These are phyloP conservation scores for Lepidocolaptes lacrymiger DNA, from an alignment of 2,797 vertebrate species.

Conservation along the genomic window DNA sequence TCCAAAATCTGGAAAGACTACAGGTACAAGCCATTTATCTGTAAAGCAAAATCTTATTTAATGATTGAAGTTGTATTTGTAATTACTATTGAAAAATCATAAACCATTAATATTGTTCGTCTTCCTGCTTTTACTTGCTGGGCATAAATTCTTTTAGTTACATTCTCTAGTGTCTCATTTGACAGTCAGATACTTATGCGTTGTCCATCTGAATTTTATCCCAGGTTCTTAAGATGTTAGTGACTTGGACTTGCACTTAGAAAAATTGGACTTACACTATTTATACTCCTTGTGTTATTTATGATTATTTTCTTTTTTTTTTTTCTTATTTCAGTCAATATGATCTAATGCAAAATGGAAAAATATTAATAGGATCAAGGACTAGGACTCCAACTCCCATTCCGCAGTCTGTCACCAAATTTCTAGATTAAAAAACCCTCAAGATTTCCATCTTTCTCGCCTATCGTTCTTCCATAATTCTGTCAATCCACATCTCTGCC, in stretches of 20 bases:
- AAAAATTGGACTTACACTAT: not conserved
- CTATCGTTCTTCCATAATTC: not conserved
- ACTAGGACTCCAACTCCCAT: not conserved
- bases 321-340: not conserved
- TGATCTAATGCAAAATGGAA: not conserved
- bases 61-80: not conserved
- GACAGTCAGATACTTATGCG: not conserved
- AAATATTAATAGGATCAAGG: not conserved
- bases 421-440: accelerated
- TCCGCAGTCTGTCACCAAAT: not conserved
- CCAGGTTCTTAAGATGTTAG: not conserved
- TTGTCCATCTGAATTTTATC: not conserved
- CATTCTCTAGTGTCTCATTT: not conserved
- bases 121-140: not conserved
- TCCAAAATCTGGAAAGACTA: slow-evolving; percentile 95
- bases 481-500: not conserved
- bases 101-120: not conserved
- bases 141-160: not conserved
- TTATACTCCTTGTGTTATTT: not conserved
- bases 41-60: not conserved
- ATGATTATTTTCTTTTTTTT: not conserved
- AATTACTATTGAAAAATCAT: not conserved
- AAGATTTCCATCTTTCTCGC: not conserved
- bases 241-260: not conserved
- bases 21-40: slow-evolving; percentile 76